Base-by-base conservation (phyloP, 2,888 invertebrate genomes). In the Lasius platythorax region DNA sequence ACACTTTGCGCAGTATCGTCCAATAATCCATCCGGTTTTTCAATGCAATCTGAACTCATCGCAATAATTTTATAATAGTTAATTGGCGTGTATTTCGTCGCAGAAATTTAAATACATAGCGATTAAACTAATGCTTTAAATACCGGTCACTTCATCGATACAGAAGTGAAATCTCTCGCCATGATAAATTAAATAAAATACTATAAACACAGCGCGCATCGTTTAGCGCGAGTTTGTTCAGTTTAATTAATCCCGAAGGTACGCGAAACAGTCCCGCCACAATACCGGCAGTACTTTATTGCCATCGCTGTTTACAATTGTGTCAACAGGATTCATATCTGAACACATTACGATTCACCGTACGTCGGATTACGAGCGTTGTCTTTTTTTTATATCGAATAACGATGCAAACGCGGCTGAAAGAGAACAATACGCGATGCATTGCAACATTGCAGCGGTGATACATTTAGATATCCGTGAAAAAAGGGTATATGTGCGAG, bases 401-500 rank as follows among this genome's bases (percentile, higher is more conserved):
- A 61, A 72, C 72, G 58, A 30, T 18, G 72, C 33, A 58, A 79
- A 33, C 46, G 72, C 46, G 43, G 23, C 72, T 72, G 46, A 79
- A 46, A 79, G 61, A 79, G 79, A 72, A 79, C 79, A 79, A 72
- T 61, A 28, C 72, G 33, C 46, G 11, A 53, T 70, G n/a, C 53
- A 50, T 53, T 11, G 70, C 15, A 50, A 11, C 11, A 72, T 70
- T 43, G 72, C 15, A 33, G 70, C n/a, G 67, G 18, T 28, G 76
- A 82, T 82, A 23, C 82, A 87, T 84, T 85, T 66, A 83, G 85
- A 83, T 82, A 84, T 89, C 46, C 70, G 9, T 12, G 66, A 50
- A 78, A 76, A 67, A 70, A 61, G 53, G 53, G n/a, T 53, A 53
- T 53, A 53, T 53, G n/a, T 30, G 23, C 12, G 50, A 43, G 30